These are phyloP conservation scores for Anomalospiza imberbis DNA, from an alignment of 2,797 vertebrate species.

Conservation along the genomic window DNA sequence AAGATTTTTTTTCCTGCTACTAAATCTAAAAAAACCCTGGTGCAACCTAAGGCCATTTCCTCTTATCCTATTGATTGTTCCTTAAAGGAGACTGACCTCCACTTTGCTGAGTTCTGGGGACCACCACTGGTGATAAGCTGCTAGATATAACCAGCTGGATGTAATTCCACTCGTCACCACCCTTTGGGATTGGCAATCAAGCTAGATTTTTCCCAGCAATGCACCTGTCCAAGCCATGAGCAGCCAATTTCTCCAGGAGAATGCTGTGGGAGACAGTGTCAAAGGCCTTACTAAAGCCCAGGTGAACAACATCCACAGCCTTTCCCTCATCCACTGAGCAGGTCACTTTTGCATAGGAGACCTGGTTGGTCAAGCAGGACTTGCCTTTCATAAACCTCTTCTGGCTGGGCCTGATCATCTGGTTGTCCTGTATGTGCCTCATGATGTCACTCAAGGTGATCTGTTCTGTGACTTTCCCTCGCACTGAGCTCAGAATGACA, in stretches of 20 bases:
- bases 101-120: not conserved
- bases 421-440: not conserved
- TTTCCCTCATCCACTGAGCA: not conserved
- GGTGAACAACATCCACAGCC: not conserved
- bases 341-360: not conserved
- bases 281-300: not conserved
- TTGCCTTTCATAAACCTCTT: not conserved
- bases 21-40: not conserved
- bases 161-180: rapidly evolving
- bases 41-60: not conserved
- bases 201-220: not conserved
- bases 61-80: not conserved
- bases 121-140: not conserved
- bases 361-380: not conserved
- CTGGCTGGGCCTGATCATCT: not conserved
- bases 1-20: not conserved
- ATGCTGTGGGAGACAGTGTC: not conserved
- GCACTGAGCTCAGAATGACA: not conserved
- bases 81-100: not conserved
- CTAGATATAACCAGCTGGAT: not conserved
- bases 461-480: not conserved
- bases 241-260: not conserved
- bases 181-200: not conserved
- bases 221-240: not conserved
- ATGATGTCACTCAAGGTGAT: not conserved